These are phyloP conservation scores for Pristionchus entomophagus DNA, from an alignment of 2,888 invertebrate genomes.

Conservation along the genomic window DNA sequence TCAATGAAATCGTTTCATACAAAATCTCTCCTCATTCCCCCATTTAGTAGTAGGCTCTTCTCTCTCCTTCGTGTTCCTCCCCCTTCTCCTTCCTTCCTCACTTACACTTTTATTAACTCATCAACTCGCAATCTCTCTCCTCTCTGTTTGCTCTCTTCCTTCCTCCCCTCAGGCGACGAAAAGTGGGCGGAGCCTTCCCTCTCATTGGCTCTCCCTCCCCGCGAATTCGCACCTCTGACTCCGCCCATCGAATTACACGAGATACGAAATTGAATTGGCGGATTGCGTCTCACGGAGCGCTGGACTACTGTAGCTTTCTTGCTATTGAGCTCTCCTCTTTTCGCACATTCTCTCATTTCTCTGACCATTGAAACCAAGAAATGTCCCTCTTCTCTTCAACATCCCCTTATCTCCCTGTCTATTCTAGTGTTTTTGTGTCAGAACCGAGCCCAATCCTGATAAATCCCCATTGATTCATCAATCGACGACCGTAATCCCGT, in stretches of 20 bases:
- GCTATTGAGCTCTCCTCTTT: neutral
- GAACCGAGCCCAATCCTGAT: neutral
- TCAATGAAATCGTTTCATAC: too few species aligned
- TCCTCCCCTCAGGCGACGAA: neutral
- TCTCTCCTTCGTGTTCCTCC: neutral
- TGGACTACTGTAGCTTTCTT: neutral
- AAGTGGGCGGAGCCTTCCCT: conserved; percentile 22
- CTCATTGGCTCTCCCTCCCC: conserved; percentile 18
- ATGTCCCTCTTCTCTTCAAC: too few species aligned
- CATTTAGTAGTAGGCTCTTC: neutral
- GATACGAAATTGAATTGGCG: conserved; percentile 13
- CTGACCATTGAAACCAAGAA: too few species aligned
- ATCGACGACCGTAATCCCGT: conserved; percentile 25
- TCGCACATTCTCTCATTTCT: too few species aligned
- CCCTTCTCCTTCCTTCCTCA: neutral
- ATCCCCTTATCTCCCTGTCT: neutral
- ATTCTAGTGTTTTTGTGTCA: neutral
- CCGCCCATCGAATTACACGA: conserved; percentile 39
- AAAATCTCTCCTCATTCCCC: too few species aligned
- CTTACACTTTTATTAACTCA: conserved; percentile 43
- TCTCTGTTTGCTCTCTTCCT: neutral
- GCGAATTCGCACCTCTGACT: conserved; percentile 12
- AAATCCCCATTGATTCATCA: conserved; percentile 30
- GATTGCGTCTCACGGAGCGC: neutral
- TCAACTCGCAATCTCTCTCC: neutral